A percentile compares a stretch with the other conserved stretches of the same genome.
phyloP scores from a whole-genome alignment of 1,140 invertebrate species.

The Meloidogyne exigua region DNA sequence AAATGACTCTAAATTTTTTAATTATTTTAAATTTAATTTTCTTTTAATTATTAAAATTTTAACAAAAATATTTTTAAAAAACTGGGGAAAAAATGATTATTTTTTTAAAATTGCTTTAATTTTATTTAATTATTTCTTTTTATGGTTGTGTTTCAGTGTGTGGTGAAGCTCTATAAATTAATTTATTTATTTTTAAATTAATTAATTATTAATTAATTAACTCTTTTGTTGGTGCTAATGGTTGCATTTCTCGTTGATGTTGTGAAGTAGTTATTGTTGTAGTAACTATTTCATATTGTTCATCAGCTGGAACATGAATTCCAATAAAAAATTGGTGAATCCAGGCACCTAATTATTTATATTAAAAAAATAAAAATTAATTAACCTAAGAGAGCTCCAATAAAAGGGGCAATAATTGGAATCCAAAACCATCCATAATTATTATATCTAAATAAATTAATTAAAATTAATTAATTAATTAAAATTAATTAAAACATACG shows the following conservation, averaged over 20 bases:
- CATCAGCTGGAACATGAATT: conserved; percentile 41
- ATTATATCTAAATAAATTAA: conserved; percentile 52
- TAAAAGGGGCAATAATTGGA: conserved; percentile 46
- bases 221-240: conserved; percentile 35
- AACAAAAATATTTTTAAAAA: background rate
- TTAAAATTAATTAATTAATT: conserved; percentile 67
- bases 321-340: conserved; percentile 49
- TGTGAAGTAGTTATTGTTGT: conserved; percentile 30
- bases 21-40: too few species aligned
- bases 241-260: conserved; percentile 32
- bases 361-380: background rate
- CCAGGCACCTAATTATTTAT: conserved; percentile 39
- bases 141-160: conserved; percentile 21
- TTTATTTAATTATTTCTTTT: background rate
- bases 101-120: too few species aligned
- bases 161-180: background rate
- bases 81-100: background rate
- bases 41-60: too few species aligned
- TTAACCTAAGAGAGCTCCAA: conserved; percentile 54
- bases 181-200: background rate
- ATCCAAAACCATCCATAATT: conserved; percentile 67
- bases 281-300: conserved; percentile 47
- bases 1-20: too few species aligned
- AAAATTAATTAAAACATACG: conserved; percentile 62
- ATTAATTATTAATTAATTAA: conserved; percentile 1